Base-by-base conservation (phyloP, 2,888 invertebrate genomes). In the Apodemia zela region DNA sequence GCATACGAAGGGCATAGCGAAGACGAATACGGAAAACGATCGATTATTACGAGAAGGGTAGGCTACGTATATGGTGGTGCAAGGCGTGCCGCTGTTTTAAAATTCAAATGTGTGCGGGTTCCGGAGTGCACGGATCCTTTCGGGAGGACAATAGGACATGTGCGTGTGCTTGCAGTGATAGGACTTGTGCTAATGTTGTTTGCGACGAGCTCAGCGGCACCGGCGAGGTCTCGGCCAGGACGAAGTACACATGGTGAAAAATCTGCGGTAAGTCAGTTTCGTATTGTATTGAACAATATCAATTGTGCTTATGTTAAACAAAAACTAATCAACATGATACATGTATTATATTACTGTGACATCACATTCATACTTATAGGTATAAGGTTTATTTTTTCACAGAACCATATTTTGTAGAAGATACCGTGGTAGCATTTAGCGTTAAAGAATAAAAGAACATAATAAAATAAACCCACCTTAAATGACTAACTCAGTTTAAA, bases 71-170 rank as follows among this genome's bases (percentile, higher is more conserved):
- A 84, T 80, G 79, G 85, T 74, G 73, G 76, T 71, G 75, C 77
- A 83, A 85, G 82, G 77, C 80, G 72, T 71, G 77, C 83, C 79
- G 80, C 78, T 74, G 72, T 86, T 88, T 85, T 87, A 77, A 87
- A 89, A 84, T 87, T 85, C 76, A 87, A 86, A 90, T 87, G 77
- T 76, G 76, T 71, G 68, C 75, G 77, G 75, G 77, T 79, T 79
- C 75, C 77, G 54, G 42, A 42, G 42, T 54, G 21, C 54, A 54
- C 21, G 72, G 80, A 75, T 74, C 73, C 79, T 70, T 73, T 79
- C 75, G 75, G 81, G 75, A 85, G 85, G 80, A 87, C 86, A 87
- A 85, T 87, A 79, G 81, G 78, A 74, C 81, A 79, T 71, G 77
- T 84, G 79, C 80, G 80, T 67, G 77, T 76, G 59, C 70, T 82